phyloP scores from a whole-genome alignment of 2,888 invertebrate genomes.

The Trichopria drosophilae region DNA sequence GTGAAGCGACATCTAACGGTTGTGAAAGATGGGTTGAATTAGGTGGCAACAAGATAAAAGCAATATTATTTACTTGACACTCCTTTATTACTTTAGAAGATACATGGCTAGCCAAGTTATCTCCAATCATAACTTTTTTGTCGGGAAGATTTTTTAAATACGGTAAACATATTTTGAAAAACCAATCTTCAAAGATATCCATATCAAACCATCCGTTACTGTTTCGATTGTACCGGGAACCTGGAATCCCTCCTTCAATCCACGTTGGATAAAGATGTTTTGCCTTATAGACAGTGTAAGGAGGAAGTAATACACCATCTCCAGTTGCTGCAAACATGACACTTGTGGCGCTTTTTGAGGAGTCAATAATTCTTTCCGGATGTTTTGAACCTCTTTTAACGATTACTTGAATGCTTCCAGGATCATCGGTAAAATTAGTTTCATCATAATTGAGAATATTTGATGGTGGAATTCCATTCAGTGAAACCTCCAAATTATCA shows the following conservation, averaged over 20 bases:
- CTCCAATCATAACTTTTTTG: conserved; percentile 49
- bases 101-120: conserved; percentile 49
- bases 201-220: conserved; percentile 46
- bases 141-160: conserved; percentile 37
- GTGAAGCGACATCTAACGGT: too few species aligned
- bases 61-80: conserved; percentile 45
- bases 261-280: conserved; percentile 40
- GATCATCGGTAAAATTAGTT: conserved; percentile 46
- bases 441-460: conserved; percentile 50
- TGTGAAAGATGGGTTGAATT: too few species aligned
- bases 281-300: conserved; percentile 46
- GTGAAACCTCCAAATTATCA: conserved; percentile 29
- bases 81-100: conserved; percentile 37
- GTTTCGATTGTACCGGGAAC: conserved; percentile 39
- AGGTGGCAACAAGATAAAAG: conserved; percentile 43
- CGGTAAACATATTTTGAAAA: conserved; percentile 28
- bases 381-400: conserved; percentile 26
- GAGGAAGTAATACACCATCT: conserved; percentile 41
- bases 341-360: conserved; percentile 31
- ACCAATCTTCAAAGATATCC: too few species aligned
- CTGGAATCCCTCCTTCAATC: conserved; percentile 42
- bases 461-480: too few species aligned
- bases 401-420: conserved; percentile 35
- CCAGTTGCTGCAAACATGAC: too few species aligned
- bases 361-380: conserved; percentile 31